phyloP scores from a whole-genome alignment of 1,140 invertebrate genomes.

The Thaumatotibia leucotreta region DNA sequence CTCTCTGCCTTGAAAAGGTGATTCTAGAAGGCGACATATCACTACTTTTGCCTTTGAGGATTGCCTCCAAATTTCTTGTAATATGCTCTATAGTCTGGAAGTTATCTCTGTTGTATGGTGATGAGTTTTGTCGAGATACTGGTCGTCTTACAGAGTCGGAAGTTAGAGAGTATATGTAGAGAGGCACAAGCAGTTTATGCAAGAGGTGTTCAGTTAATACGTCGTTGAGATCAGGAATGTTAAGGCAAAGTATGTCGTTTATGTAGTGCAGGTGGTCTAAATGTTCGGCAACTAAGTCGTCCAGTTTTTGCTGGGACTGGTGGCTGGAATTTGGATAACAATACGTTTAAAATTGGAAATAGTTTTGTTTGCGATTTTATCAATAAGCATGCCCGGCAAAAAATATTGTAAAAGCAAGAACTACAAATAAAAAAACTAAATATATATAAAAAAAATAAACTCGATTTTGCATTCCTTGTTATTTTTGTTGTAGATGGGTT shows the following conservation, averaged over 20 bases:
- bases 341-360: constrained; percentile 7
- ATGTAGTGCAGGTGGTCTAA: constrained; percentile 98
- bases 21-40: constrained; percentile 60
- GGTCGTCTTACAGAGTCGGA: constrained; percentile 56
- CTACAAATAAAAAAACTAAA: too few species aligned
- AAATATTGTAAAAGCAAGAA: constrained; percentile 14
- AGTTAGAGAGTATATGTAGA: constrained; percentile 95
- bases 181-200: constrained; percentile 94
- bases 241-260: constrained; percentile 96
- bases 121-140: constrained; percentile 28
- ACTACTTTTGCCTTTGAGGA: constrained; percentile 77
- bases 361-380: neutral
- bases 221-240: constrained; percentile 95
- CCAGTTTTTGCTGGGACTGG: constrained; percentile 92
- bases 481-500: too few species aligned
- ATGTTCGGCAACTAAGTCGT: constrained; percentile 97
- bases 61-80: constrained; percentile 79
- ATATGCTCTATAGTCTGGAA: constrained; percentile 77
- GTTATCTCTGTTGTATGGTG: constrained; percentile 59
- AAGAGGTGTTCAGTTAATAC: constrained; percentile 97
- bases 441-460: too few species aligned
- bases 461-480: too few species aligned
- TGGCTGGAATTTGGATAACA: constrained; percentile 80
- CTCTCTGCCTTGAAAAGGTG: constrained; percentile 55
- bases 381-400: neutral